These are phyloP conservation scores for Garra rufa DNA, from an alignment of 2,113 vertebrate genomes.

Conservation along the genomic window DNA sequence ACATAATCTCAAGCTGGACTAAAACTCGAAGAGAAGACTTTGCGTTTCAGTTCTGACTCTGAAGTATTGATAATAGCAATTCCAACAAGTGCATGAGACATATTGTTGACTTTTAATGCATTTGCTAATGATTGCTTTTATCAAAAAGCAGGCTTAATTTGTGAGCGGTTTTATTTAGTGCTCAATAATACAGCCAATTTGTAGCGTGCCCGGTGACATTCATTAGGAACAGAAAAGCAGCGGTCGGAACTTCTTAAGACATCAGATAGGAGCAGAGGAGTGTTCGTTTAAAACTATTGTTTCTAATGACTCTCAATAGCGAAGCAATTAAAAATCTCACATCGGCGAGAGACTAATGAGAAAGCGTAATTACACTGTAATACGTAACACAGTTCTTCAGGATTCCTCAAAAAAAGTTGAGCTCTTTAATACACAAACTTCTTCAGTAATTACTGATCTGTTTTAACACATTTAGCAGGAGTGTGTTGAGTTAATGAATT, in stretches of 20 bases:
- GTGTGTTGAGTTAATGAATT: conserved; percentile 78
- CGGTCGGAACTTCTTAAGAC: conserved; percentile 36
- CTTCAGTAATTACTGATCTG: conserved; percentile 68
- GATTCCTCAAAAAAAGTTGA: conserved; percentile 60
- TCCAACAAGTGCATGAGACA: background rate
- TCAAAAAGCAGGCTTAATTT: background rate
- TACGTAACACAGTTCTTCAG: conserved; percentile 68
- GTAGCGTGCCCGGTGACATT: conserved; percentile 31
- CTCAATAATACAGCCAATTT: conserved; percentile 13
- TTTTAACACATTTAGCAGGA: conserved; percentile 72
- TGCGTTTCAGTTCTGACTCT: background rate
- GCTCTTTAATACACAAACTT: conserved; percentile 72
- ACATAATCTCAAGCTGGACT: background rate
- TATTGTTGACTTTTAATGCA: no score
- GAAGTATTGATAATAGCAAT: background rate
- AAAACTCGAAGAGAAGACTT: background rate
- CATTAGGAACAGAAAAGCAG: conserved; percentile 47
- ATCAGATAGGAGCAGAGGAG: conserved; percentile 47
- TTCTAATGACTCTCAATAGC: conserved; percentile 64
- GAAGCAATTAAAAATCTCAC: conserved; percentile 70
- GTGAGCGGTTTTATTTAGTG: background rate
- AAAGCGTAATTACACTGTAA: conserved; percentile 68
- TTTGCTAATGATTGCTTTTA: background rate
- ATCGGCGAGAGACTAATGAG: conserved; percentile 66
- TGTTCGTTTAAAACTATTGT: conserved; percentile 53